Evolutionary conservation across 2,113 vertebrate species (phyloP), one percentile per base, ranked within the genome.

Genomic region (Myrmecophaga tridactyla): DNA sequence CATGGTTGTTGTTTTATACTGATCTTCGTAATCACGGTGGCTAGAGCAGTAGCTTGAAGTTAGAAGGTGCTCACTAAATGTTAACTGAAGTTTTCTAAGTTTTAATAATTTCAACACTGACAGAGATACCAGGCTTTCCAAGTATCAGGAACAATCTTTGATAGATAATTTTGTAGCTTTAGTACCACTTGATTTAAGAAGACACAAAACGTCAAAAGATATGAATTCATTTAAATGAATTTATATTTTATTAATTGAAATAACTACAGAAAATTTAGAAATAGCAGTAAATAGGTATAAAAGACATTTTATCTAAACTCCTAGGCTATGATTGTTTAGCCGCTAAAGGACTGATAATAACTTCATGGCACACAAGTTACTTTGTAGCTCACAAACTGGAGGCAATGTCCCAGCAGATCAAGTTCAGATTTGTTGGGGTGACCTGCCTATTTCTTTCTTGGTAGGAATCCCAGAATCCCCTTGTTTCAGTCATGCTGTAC

Each of bases 41-140:
- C 34, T 70, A 56, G 21, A 90, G 17, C 48, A 93, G 65, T 77
- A 41, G n/a, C 69, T 73, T 9, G 12, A 8, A 91, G 34, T 83
- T 82, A 91, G 20, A 69, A 83, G 72, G 11, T n/a, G 75, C 69
- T 75, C 48, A 27, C 25, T 86, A 72, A 94, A 36, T 86, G 70
- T 73, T 91, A 85, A 36, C 39, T 46, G 34, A 83, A 78, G 78
- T 89, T 96, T 92, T 67, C 34, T 92, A 95, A 92, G 67, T 82
- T 56, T 69, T 60, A 96, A 82, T 25, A 91, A 83, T 48, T 82
- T 75, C 78, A 53, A 89, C 39, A 63, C 2, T 70, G 73, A 43
- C 72, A 93, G 60, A 88, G 34, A 43, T 72, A 41, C 20, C 21
- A 77, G 51, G 6, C 12, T 72, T 72, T 41, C 21, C 36, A 51